Evolutionary conservation across 2,113 vertebrate species (phyloP).

Genomic region (Vulpes vulpes): DNA sequence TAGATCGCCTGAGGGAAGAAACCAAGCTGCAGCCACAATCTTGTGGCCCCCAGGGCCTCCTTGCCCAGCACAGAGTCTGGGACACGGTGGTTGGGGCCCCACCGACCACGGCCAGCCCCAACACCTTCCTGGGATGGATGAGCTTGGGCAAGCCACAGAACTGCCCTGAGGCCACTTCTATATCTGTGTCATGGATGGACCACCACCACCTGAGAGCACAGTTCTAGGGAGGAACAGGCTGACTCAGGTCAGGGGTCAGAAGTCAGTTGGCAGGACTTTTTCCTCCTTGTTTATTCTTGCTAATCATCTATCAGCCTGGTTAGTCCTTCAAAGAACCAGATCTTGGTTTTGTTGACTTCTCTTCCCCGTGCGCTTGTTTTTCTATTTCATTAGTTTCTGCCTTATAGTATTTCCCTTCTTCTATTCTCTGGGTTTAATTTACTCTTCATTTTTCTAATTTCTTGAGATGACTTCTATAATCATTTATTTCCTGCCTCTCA

Average conservation of each 20-base stretch:
- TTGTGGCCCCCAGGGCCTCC: not conserved
- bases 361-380: not conserved
- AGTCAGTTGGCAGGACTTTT: not conserved
- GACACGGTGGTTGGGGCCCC: not conserved
- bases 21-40: not conserved
- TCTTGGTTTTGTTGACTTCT: not conserved
- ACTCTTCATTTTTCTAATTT: not conserved
- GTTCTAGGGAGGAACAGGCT: not conserved
- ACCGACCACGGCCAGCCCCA: too few relatives aligned
- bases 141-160: not conserved
- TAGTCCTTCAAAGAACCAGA: not conserved
- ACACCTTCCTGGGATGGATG: not conserved
- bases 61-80: fast-evolving
- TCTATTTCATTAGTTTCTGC: not conserved
- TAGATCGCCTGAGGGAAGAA: constrained; percentile 92
- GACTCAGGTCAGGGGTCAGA: fast-evolving
- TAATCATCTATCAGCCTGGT: not conserved
- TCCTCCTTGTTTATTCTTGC: not conserved
- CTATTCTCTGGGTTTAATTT: not conserved
- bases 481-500: not conserved
- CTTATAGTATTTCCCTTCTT: not conserved
- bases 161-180: fast-evolving
- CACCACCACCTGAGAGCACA: too few relatives aligned
- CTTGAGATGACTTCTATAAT: not conserved
- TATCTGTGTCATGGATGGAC: not conserved